Conservation (phyloP, 2,113 vertebrate species). For the Alectura lathami region DNA sequence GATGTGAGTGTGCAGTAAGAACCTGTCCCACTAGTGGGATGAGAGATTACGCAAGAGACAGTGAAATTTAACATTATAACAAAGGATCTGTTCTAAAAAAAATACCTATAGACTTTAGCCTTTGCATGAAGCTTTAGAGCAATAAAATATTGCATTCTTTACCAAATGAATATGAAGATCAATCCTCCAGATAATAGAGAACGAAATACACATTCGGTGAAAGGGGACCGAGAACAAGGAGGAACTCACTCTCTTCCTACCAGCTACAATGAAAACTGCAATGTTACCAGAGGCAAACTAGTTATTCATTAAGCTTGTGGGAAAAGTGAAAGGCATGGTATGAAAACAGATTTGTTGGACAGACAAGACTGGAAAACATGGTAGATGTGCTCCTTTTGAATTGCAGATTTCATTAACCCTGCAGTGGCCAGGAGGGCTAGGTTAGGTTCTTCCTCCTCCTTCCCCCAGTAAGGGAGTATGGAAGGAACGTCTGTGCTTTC, state of each 20-base stretch:
- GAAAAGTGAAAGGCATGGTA: conserved; percentile 24
- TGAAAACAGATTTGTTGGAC: conserved; percentile 40
- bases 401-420: conserved; percentile 28
- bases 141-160: neutral
- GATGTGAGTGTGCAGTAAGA: neutral
- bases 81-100: neutral
- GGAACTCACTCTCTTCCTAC: neutral
- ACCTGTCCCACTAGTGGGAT: neutral
- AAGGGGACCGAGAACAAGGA: neutral
- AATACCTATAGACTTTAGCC: neutral
- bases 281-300: conserved; percentile 36
- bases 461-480: neutral
- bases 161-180: neutral
- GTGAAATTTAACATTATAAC: neutral
- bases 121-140: neutral
- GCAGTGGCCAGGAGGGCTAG: neutral
- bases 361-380: conserved; percentile 38
- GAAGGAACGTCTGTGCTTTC: neutral
- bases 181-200: neutral
- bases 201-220: neutral
- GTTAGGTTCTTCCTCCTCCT: neutral
- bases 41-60: neutral
- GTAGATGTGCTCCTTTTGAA: conserved; percentile 27
- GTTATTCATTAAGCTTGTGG: conserved; percentile 67
- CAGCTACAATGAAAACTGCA: neutral